Conservation (phyloP, 2,888 invertebrate species). For the Eupithecia centaureata region DNA sequence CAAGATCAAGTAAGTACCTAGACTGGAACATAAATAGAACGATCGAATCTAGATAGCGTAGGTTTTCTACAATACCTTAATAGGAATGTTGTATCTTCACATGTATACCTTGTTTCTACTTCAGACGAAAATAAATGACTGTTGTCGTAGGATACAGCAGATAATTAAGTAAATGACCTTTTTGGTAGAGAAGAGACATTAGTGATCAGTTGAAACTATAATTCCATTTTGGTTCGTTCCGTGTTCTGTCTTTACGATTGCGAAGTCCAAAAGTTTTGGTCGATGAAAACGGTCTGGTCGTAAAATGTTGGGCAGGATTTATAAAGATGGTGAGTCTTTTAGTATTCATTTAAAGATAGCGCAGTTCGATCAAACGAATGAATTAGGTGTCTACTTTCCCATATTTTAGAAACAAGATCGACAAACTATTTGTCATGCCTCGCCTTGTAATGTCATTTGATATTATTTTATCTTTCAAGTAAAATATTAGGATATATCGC, state of each 20-base stretch:
- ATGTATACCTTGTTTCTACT: conserved; percentile 1
- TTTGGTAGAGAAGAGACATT: neutral
- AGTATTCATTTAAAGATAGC: neutral
- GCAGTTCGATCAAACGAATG: neutral
- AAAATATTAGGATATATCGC: too few relatives aligned
- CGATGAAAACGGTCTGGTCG: neutral
- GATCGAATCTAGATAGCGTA: conserved; percentile 30
- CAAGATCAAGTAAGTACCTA: conserved; percentile 51
- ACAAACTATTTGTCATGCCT: conserved; percentile 26
- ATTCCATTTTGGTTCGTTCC: neutral
- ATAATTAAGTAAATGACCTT: neutral
- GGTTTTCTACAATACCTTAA: conserved; percentile 47
- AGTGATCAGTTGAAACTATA: neutral
- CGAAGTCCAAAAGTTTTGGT: neutral
- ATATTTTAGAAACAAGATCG: too few relatives aligned
- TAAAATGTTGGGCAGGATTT: neutral
- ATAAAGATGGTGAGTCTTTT: neutral
- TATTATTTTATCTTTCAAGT: too few relatives aligned
- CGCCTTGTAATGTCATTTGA: neutral
- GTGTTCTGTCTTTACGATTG: neutral
- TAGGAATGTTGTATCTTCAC: conserved; percentile 22
- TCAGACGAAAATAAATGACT: neutral
- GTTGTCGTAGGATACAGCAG: neutral
- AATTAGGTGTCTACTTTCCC: conserved; percentile 13
- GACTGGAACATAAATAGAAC: conserved; percentile 54